phyloP scores from a whole-genome alignment of 1,140 invertebrate species.

The Macrobrachium rosenbergii region DNA sequence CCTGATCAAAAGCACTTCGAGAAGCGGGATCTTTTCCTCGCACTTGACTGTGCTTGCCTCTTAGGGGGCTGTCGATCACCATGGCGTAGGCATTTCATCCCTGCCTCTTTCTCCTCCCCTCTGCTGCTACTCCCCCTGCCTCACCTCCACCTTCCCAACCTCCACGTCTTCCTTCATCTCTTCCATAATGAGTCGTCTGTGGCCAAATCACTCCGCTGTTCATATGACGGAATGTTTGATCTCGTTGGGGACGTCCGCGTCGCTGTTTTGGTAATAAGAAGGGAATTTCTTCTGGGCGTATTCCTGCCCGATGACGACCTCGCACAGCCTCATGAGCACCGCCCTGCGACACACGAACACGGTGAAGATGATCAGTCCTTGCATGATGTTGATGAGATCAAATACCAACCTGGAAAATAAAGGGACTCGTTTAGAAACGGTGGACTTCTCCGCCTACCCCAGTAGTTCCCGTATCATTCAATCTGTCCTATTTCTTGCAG shows the following conservation, averaged over 20 bases:
- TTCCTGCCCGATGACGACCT: constrained; percentile 35
- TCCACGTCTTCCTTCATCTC: no score
- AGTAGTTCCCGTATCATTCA: neutral
- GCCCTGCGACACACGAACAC: constrained; percentile 59
- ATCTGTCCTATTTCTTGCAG: neutral
- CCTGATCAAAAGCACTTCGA: no score
- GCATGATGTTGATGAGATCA: constrained; percentile 58
- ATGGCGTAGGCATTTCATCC: no score
- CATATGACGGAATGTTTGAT: constrained; percentile 56
- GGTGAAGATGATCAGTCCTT: constrained; percentile 56
- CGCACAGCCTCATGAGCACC: constrained; percentile 44
- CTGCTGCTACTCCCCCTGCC: neutral
- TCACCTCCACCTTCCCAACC: neutral
- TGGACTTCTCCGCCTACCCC: neutral
- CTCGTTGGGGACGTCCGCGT: constrained; percentile 31
- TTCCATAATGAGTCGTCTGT: neutral
- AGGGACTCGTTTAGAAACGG: no score
- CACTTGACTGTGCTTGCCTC: no score
- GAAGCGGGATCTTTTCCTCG: no score
- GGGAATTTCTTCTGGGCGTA: constrained; percentile 45
- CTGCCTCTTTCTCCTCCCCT: no score
- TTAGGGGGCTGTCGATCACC: no score
- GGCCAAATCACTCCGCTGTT: neutral
- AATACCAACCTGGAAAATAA: constrained; percentile 48
- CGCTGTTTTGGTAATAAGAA: constrained; percentile 36